Evolutionary conservation across 30 jellyfish, hydroid and myxozoan species (phyloP), one percentile per base, ranked within the genome.

Genomic region (Aurelia coerulea): DNA sequence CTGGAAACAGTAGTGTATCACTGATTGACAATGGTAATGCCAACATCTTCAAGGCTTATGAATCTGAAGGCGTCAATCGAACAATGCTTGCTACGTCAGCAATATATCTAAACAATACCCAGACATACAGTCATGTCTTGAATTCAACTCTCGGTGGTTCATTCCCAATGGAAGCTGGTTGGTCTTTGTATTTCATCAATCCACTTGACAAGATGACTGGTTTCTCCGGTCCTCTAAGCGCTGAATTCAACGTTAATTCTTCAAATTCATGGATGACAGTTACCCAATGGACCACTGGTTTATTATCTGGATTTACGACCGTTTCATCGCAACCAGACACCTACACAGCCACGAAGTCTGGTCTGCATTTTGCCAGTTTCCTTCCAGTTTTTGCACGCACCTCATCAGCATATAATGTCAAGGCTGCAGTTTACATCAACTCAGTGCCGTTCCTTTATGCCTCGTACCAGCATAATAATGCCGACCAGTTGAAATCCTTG

Each of bases 281-380:
- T 3, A 51, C 90, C 32, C 76, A 74, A 62, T 86, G 95, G 95
- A 86, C 65, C n/a, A 78, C 68, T 46, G 34, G 70, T 50, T 49
- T 80, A 15, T 8, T 62, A 10, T 15, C 75, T 33, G 88, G 88
- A 17, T 84, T 84, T 63, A 68, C 93, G 12, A 42, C 88, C 15
- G 76, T 77, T 16, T 60, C 93, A 19, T 37, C 88, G 5, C 69
- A 65, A 12, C 84, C 85, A 37, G 88, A 73, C 54, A 37, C 77
- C 34, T 84, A 84, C 71, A 73, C 88, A 2, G 93, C 93, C 16
- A 79, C 81, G 19, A 69, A 54, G 10, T 84, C 80, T 70, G 97
- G 97, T 34, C 78, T 88, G 14, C 88, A 91, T 79, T 66, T 85
- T 34, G 86, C 86, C 65, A 69, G 94, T 54, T 91, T 91, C 71